A percentile compares a stretch with the other conserved stretches of the same genome.
These are phyloP conservation scores for Caenorhabditis plicata DNA, from an alignment of 2,888 invertebrate genomes.

Conservation along the genomic window DNA sequence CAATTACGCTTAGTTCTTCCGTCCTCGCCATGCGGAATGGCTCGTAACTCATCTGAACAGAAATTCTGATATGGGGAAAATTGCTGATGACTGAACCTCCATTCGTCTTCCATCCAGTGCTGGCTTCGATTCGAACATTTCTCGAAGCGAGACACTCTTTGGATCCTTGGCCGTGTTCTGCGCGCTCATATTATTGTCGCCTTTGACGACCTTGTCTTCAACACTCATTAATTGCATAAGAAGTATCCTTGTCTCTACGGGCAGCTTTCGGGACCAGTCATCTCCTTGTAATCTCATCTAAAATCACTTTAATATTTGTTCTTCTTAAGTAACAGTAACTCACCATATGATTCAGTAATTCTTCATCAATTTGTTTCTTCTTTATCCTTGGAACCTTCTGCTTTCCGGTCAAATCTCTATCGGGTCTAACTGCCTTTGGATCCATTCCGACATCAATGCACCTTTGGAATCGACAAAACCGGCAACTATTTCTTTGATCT, in stretches of 20 bases:
- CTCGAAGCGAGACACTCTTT: constrained; percentile 55
- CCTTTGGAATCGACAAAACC: constrained; percentile 62
- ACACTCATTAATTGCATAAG: constrained; percentile 64
- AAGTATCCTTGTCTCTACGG: constrained; percentile 59
- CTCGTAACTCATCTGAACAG: constrained; percentile 64
- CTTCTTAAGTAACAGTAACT: no score
- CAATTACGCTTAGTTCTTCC: constrained; percentile 61
- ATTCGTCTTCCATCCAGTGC: constrained; percentile 48
- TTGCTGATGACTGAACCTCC: no score
- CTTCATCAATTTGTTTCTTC: constrained; percentile 62
- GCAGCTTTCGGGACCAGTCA: constrained; percentile 64
- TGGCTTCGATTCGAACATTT: constrained; percentile 63
- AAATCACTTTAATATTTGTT: constrained; percentile 6
- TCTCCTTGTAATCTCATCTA: constrained; percentile 63
- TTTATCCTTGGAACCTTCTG: constrained; percentile 61
- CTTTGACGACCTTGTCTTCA: constrained; percentile 59
- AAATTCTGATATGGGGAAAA: no score
- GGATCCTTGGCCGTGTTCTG: constrained; percentile 33
- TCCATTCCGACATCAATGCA: constrained; percentile 65
- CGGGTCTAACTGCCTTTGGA: constrained; percentile 65
- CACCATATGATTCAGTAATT: constrained; percentile 63
- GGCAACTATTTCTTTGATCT: constrained; percentile 62
- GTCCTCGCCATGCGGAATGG: constrained; percentile 58
- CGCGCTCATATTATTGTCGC: constrained; percentile 39
- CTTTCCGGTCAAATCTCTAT: constrained; percentile 63